phyloP scores from a whole-genome alignment of 2,888 invertebrate genomes.

The Hydraecia micacea region DNA sequence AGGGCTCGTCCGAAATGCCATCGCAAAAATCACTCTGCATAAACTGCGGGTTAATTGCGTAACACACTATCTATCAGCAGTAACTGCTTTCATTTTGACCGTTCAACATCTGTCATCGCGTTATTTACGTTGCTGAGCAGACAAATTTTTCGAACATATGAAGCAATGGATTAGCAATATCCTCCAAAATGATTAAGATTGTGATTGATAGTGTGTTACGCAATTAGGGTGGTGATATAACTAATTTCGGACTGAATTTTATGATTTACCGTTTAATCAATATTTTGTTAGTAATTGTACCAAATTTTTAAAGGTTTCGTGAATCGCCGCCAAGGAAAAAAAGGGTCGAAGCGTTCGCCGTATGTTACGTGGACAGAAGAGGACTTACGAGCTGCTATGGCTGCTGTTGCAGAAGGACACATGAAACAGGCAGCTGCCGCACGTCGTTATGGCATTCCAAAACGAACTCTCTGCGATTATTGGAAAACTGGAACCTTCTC shows the following conservation, averaged over 20 bases:
- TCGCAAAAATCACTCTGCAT: neutral
- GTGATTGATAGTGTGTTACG: too few species aligned
- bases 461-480: conserved; percentile 14
- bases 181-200: too few species aligned
- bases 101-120: too few species aligned
- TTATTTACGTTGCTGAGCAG: too few species aligned
- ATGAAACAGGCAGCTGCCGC: conserved; percentile 7
- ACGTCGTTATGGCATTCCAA: conserved; percentile 23
- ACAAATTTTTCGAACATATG: too few species aligned
- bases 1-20: neutral
- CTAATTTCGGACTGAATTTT: neutral
- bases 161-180: too few species aligned
- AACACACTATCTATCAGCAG: too few species aligned
- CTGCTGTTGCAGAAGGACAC: neutral
- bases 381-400: conserved; percentile 26
- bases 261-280: neutral
- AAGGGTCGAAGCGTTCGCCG: neutral
- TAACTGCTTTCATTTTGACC: too few species aligned
- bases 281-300: neutral
- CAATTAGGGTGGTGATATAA: neutral
- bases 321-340: neutral
- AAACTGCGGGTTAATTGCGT: neutral
- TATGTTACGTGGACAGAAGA: conserved; percentile 34
- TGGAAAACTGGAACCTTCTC: conserved; percentile 3
- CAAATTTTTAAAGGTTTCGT: neutral